Base-by-base conservation (phyloP, 2,888 invertebrate genomes). In the Polydesmus complanatus region DNA sequence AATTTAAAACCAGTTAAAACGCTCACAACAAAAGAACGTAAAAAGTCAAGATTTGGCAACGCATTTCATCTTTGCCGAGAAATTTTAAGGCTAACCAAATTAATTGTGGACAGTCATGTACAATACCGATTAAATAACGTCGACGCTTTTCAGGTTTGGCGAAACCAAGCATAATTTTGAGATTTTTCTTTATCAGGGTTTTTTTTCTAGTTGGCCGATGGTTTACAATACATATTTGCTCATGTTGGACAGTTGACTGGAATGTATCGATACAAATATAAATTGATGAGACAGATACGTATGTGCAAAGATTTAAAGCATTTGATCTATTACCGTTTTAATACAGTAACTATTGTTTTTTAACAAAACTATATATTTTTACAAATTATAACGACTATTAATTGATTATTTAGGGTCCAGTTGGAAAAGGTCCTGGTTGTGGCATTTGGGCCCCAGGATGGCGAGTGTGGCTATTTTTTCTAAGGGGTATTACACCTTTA, bases 221-320 rank as follows among this genome's bases (percentile, higher is more conserved):
- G 98, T 11, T 77, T 99, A 49, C 98, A 99, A 75, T 99, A 99
- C 74, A 93, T 98, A 65, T 99, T 99, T 74, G 94, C 98, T 1
- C 98, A 99, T 71, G 97, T 99, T 8, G 98, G 98, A 0, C 98
- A 99, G 74, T 78, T 99, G 63, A 99, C 98, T 0, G 98, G 98
- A 73, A 98, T 98, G 98, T 98, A 98, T 78, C 82, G 98, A 27
- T 97, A 97, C 79, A 94, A 94, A 71, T 97, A 97, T 78, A 97
- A 97, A 74, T 79, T 97, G 60, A 97, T 97, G 96, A 81, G 94
- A 70, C 97, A 97, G 77, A 97, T 98, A 68, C 80, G 98, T 57
- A 99, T 99, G 98, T 99, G 98, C 80, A 99, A 99, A 76, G 98
- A 99, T 78, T 78, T 99, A 68, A 99, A 99, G 73, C 98, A 99